phyloP scores from a whole-genome alignment of 1,140 invertebrate species.

The Belonocnema kinseyi region DNA sequence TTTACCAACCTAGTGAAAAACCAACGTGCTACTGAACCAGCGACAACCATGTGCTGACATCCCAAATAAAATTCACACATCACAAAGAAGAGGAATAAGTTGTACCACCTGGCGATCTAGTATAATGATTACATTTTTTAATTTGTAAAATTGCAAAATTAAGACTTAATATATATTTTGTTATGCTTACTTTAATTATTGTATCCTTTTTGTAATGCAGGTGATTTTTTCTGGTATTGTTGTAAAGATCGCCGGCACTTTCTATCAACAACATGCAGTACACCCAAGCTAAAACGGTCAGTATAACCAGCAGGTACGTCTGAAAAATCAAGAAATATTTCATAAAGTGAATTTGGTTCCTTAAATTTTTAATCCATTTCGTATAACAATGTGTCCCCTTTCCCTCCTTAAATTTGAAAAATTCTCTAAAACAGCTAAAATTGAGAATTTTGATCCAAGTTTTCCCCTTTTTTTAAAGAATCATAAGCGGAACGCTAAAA shows the following conservation, averaged over 20 bases:
- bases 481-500: too few relatives aligned
- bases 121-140: slow-evolving; percentile 51
- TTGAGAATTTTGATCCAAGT: too few relatives aligned
- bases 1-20: slow-evolving; percentile 83
- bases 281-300: slow-evolving; percentile 78
- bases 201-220: slow-evolving; percentile 76
- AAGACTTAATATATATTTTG: neutral
- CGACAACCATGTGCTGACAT: slow-evolving; percentile 87
- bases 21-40: slow-evolving; percentile 85
- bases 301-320: slow-evolving; percentile 80
- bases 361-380: slow-evolving; percentile 11
- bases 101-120: slow-evolving; percentile 80
- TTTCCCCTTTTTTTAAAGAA: too few relatives aligned
- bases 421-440: too few relatives aligned
- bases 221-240: slow-evolving; percentile 65
- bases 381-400: too few relatives aligned
- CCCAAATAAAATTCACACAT: slow-evolving; percentile 84
- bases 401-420: too few relatives aligned
- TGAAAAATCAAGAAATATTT: slow-evolving; percentile 60
- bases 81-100: slow-evolving; percentile 84
- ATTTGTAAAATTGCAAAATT: slow-evolving; percentile 22
- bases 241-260: slow-evolving; percentile 78
- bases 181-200: slow-evolving; percentile 72
- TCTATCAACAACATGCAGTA: slow-evolving; percentile 80
- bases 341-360: slow-evolving; percentile 15